Percentiles rank a stretch among this genome's conserved stretches.
phyloP scores from a whole-genome alignment of 2,888 invertebrate species.

The Gerris lacustris region DNA sequence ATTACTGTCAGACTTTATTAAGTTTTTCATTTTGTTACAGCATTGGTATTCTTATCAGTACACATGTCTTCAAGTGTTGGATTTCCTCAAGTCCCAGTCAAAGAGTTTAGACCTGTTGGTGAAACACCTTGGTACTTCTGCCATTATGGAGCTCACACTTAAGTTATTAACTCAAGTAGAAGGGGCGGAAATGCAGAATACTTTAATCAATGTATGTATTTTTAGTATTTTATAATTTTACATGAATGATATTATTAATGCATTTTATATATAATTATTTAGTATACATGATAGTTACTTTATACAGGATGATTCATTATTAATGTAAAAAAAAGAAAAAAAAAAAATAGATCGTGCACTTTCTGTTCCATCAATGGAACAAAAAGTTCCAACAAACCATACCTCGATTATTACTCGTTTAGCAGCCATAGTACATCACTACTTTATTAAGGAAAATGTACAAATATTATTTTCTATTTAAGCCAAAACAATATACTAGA shows the following conservation, averaged over 20 bases:
- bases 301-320: too few relatives aligned
- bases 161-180: constrained; percentile 75
- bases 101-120: constrained; percentile 78
- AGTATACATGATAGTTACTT: too few relatives aligned
- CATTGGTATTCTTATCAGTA: constrained; percentile 88
- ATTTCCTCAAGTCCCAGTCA: constrained; percentile 75
- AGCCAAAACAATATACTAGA: too few relatives aligned
- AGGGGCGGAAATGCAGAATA: constrained; percentile 56
- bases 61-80: constrained; percentile 80
- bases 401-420: too few relatives aligned
- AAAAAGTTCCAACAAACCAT: too few relatives aligned
- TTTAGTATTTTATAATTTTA: constrained; percentile 10
- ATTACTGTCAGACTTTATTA: not conserved
- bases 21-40: constrained; percentile 38
- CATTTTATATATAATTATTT: not conserved
- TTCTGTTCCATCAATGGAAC: too few relatives aligned
- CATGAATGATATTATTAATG: not conserved
- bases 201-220: constrained; percentile 55
- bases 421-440: too few relatives aligned
- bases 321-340: too few relatives aligned
- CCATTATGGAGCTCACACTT: constrained; percentile 82
- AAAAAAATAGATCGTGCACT: too few relatives aligned
- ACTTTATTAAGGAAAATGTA: too few relatives aligned
- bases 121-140: constrained; percentile 83
- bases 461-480: too few relatives aligned